Percentiles rank a stretch among this genome's conserved stretches.
These are phyloP conservation scores for Myrmecobius fasciatus DNA, from an alignment of 2,113 vertebrate species.

Conservation along the genomic window DNA sequence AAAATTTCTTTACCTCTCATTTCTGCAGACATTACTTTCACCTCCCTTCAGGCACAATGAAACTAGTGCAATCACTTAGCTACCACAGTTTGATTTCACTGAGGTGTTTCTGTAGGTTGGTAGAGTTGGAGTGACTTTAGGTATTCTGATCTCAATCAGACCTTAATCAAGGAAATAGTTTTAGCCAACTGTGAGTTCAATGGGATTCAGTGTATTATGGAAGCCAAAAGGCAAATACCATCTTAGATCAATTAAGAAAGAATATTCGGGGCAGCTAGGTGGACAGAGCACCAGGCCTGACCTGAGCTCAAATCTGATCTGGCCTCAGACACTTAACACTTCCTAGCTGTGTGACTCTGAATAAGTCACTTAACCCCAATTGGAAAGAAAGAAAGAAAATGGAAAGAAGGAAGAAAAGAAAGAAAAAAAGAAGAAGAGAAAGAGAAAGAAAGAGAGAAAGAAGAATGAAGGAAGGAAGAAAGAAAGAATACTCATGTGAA, in stretches of 20 bases:
- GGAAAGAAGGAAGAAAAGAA: no score
- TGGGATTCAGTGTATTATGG: not conserved
- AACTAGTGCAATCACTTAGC: not conserved
- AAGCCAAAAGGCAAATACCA: not conserved
- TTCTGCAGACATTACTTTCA: not conserved
- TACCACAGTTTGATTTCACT: not conserved
- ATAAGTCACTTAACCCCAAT: no score
- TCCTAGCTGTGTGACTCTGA: no score
- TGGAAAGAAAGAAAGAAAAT: no score
- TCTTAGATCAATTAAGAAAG: not conserved
- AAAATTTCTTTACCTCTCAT: constrained; percentile 52
- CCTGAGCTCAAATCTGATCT: no score
- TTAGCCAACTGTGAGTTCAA: not conserved
- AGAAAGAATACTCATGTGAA: no score
- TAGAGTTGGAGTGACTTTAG: not conserved
- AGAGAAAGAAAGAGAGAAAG: no score
- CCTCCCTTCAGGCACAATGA: not conserved
- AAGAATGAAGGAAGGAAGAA: no score
- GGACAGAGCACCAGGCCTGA: no score
- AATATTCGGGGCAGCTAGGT: no score
- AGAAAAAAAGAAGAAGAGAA: no score
- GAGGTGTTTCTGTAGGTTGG: not conserved
- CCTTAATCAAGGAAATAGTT: not conserved
- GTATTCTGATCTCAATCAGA: not conserved
- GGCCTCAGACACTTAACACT: no score